Conservation (phyloP, 2,888 invertebrate genomes). For the Azorinus chamasolen region DNA sequence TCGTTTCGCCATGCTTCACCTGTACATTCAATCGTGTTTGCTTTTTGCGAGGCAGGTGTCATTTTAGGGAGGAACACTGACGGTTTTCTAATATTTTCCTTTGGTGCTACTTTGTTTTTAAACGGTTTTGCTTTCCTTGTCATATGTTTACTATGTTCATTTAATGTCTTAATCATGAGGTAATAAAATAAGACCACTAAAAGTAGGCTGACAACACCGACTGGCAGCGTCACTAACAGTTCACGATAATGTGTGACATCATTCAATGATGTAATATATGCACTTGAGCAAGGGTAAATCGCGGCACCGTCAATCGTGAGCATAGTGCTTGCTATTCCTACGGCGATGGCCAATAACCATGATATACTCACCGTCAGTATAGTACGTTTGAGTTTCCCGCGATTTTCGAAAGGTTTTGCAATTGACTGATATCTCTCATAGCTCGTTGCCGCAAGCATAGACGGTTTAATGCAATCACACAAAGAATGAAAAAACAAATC, state of each 20-base stretch:
- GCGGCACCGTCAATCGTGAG: constrained; percentile 57
- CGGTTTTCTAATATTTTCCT: background rate
- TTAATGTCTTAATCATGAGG: constrained; percentile 59
- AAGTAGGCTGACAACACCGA: constrained; percentile 56
- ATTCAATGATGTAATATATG: background rate
- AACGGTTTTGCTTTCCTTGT: constrained; percentile 27
- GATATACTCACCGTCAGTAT: constrained; percentile 41
- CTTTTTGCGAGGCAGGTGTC: no score
- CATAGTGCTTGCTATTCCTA: constrained; percentile 38
- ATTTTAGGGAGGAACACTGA: background rate
- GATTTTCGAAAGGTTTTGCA: constrained; percentile 72
- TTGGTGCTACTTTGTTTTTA: constrained; percentile 33
- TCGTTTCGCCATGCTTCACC: no score
- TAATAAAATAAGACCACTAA: constrained; percentile 59
- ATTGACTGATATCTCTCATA: constrained; percentile 79
- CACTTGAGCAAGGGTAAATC: constrained; percentile 46
- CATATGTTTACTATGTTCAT: constrained; percentile 61
- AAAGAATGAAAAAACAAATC: constrained; percentile 68
- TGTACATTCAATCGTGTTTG: no score
- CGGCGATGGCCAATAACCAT: constrained; percentile 48
- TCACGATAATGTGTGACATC: constrained; percentile 27
- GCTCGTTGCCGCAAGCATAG: constrained; percentile 71
- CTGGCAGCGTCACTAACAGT: constrained; percentile 52
- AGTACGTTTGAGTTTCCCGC: constrained; percentile 50
- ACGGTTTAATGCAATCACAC: constrained; percentile 69